Conservation (phyloP, 2,113 vertebrate species). For the Ameiurus melas region DNA sequence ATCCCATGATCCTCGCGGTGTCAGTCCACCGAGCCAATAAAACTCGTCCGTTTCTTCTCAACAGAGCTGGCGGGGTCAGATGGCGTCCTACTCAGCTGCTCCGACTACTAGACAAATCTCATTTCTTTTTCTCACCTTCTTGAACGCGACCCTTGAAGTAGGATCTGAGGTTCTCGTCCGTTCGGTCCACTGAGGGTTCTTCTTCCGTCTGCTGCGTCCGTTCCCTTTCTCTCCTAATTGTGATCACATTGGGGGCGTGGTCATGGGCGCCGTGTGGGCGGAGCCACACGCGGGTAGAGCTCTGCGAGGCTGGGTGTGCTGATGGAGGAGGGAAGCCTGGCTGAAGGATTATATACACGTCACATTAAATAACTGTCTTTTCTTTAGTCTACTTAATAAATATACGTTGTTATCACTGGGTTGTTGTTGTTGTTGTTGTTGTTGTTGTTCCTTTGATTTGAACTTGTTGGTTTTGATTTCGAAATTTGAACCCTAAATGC, state of each 20-base stretch:
- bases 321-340: neutral
- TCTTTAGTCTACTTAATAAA: neutral
- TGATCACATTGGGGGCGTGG: conserved; percentile 63
- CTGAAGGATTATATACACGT: neutral
- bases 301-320: neutral
- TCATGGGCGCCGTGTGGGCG: conserved; percentile 68
- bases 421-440: no score
- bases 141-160: conserved; percentile 44
- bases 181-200: neutral
- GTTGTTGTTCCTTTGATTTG: neutral
- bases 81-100: conserved; percentile 18
- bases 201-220: conserved; percentile 21
- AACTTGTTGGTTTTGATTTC: neutral
- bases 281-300: conserved; percentile 58
- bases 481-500: neutral
- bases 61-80: conserved; percentile 17
- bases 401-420: no score
- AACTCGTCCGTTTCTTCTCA: conserved; percentile 22
- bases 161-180: conserved; percentile 56
- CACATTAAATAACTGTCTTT: neutral
- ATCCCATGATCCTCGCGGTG: conserved; percentile 60
- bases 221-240: conserved; percentile 63
- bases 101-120: conserved; percentile 53
- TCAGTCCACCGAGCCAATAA: conserved; percentile 50
- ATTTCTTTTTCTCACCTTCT: conserved; percentile 51